Conservation (phyloP, 2,113 vertebrate species). For the Platysternon megacephalum region DNA sequence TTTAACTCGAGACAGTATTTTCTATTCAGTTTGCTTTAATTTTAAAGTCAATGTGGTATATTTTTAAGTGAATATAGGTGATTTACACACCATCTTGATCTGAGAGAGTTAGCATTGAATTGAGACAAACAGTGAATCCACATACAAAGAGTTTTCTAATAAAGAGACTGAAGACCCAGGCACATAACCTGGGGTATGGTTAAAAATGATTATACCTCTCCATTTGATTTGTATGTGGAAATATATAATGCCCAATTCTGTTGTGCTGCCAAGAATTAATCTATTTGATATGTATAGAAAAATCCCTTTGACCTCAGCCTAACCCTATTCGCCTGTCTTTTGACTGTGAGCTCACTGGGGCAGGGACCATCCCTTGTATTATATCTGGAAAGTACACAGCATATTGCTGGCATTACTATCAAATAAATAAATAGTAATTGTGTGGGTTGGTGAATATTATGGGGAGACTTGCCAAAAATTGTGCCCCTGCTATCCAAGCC, state of each 20-base stretch:
- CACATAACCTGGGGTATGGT: accelerated
- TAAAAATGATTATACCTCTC: neutral
- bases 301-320: neutral
- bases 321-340: neutral
- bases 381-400: neutral
- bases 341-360: neutral
- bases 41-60: neutral
- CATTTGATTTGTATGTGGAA: neutral
- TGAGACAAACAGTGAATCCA: neutral
- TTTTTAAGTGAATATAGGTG: neutral
- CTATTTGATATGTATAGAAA: neutral
- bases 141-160: neutral
- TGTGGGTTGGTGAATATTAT: neutral
- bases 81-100: neutral
- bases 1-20: neutral
- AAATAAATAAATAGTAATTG: neutral
- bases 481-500: neutral
- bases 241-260: neutral
- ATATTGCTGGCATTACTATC: neutral
- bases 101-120: neutral
- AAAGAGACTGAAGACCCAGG: neutral
- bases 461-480: neutral
- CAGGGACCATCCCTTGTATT: neutral
- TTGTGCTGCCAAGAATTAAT: neutral
- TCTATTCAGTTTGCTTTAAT: neutral